Percentiles rank a stretch among this genome's conserved stretches.
Conservation (phyloP, 2,888 invertebrate species). For the Leptura quadrifasciata region DNA sequence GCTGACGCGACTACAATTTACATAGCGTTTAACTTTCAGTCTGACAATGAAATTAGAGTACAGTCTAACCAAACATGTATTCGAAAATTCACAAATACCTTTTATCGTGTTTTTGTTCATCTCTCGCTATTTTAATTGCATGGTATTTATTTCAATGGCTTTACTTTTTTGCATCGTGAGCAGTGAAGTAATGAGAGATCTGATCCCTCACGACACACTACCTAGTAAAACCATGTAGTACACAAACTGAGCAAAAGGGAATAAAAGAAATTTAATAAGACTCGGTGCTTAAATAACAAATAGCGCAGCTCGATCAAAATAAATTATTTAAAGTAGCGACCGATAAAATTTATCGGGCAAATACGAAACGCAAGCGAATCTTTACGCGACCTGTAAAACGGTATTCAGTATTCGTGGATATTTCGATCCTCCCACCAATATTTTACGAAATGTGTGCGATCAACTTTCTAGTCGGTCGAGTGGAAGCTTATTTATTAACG, state of each 20-base stretch:
- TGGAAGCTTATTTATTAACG: slow-evolving; percentile 1
- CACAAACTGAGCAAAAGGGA: not conserved
- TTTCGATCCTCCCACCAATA: not conserved
- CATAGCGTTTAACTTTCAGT: too few relatives aligned
- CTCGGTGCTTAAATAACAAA: not conserved
- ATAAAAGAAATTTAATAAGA: not conserved
- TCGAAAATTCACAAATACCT: too few relatives aligned
- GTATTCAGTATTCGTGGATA: not conserved
- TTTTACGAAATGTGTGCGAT: not conserved
- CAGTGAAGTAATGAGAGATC: too few relatives aligned
- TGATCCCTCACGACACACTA: too few relatives aligned
- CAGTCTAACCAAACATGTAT: too few relatives aligned
- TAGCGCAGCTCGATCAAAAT: not conserved
- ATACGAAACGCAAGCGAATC: not conserved
- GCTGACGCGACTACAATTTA: too few relatives aligned
- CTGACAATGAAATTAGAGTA: too few relatives aligned
- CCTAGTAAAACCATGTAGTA: too few relatives aligned
- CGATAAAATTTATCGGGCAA: not conserved
- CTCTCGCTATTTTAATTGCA: too few relatives aligned
- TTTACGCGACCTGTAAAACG: not conserved
- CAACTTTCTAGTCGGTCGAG: slow-evolving; percentile 1
- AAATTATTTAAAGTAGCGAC: not conserved
- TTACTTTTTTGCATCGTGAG: too few relatives aligned
- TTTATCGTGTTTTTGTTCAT: too few relatives aligned
- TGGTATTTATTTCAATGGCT: too few relatives aligned